Conservation (phyloP, 2,113 vertebrate genomes). For the Camarhynchus parvulus region DNA sequence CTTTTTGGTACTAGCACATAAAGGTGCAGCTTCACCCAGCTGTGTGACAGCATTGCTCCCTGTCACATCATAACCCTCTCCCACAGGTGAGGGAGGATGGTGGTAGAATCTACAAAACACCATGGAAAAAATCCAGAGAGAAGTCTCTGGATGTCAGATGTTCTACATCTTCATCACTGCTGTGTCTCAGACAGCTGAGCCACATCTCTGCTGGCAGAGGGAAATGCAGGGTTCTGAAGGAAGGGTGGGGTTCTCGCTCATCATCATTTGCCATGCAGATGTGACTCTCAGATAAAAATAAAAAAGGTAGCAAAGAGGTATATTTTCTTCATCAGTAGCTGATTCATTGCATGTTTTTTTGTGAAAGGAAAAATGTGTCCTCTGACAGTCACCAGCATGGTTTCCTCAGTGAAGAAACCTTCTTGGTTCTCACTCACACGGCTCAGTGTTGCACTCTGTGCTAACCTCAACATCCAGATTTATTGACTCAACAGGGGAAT, state of each 20-base stretch:
- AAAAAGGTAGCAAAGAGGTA: neutral
- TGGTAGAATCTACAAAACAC: neutral
- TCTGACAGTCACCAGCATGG: neutral
- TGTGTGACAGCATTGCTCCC: neutral
- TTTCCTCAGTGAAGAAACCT: neutral
- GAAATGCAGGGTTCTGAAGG: neutral
- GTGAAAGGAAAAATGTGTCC: neutral
- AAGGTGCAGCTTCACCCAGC: neutral
- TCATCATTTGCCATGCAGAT: neutral
- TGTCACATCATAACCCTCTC: neutral
- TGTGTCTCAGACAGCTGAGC: neutral
- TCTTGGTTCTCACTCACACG: neutral
- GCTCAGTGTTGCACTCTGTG: neutral
- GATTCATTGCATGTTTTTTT: neutral
- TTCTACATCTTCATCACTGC: neutral
- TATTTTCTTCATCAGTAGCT: neutral
- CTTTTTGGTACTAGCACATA: neutral
- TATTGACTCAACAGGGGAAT: neutral
- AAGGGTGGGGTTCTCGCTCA: neutral
- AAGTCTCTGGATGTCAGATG: neutral
- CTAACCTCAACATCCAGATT: neutral
- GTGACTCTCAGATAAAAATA: neutral
- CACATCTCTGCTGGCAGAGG: neutral
- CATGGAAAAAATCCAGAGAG: neutral
- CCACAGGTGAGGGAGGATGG: fast-evolving